Base-by-base conservation (phyloP, 2,888 invertebrate species). In the Hyles lineata region DNA sequence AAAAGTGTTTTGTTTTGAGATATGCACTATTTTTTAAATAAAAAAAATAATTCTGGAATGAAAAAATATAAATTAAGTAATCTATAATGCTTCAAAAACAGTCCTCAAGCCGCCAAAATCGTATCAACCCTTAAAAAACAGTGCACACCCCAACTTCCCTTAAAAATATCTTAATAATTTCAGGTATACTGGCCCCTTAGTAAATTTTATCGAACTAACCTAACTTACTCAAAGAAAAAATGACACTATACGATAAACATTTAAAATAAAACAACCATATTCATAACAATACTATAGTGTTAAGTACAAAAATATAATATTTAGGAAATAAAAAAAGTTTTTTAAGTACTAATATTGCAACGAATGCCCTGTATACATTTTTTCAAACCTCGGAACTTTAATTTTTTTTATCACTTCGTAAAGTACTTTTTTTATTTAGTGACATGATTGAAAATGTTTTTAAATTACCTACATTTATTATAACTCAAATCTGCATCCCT, bases 141-240 rank as follows among this genome's bases (percentile, higher is more conserved):
- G 58, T 59, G 52, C 55, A 58, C 21, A 58, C 32, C 17, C 8
- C 58, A 73, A 62, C 58, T 73, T 76, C 69, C 61, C 63, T 17
- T 74, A 52, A 67, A 73, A 73, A 67, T 71, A 61, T 25, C 74
- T 82, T 84, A 80, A 80, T 87, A 88, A 85, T 89, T 87, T 88
- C 85, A 81, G 87, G 89, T 91, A 91, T 92, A 92, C 92, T 92
- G 92, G 90, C 92, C 90, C 87, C 84, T 76, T 73, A 73, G n/a
- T 72, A 71, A 32, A 58, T 15, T 29, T 29, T 62, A 62, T 25
- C 21, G 17, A 70, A 32, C 29, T 58, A 32, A 70, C 70, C 52
- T 58, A 58, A 70, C 58, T 29, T 70, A 58, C 17, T 11, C 11
- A 58, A 19, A 55, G 32, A 9, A 50, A 58, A 67, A 67, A 67